Evolutionary conservation across 35 echinoderm and acorn worm genomes (phyloP).

Genomic region (Lytechinus variegatus): DNA sequence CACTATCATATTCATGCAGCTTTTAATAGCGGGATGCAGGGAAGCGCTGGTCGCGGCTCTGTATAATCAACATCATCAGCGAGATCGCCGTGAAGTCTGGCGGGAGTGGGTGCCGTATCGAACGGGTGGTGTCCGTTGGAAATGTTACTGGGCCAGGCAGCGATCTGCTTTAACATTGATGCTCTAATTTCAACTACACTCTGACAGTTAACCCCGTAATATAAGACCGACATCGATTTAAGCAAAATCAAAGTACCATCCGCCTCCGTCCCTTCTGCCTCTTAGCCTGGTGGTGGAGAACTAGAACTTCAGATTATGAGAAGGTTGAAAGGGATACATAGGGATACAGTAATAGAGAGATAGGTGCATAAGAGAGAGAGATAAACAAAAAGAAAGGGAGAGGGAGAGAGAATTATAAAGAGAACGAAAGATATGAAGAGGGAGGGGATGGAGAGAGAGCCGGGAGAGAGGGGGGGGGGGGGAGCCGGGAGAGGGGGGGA

Average conservation of each 20-base stretch:
- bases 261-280: background rate
- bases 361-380: too few species aligned
- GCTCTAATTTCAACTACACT: slow-evolving; percentile 32
- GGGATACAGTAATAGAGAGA: background rate
- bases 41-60: background rate
- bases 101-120: slow-evolving; percentile 2
- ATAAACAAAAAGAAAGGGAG: too few species aligned
- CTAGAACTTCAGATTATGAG: background rate
- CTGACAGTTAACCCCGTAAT: slow-evolving; percentile 54
- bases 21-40: background rate
- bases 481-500: background rate
- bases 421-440: background rate
- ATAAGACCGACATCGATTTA: background rate
- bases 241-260: slow-evolving; percentile 37
- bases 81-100: slow-evolving; percentile 24
- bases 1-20: background rate
- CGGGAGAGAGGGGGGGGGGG: background rate
- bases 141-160: slow-evolving; percentile 35
- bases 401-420: too few species aligned
- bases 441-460: background rate
- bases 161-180: slow-evolving; percentile 22
- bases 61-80: background rate
- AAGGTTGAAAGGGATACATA: background rate
- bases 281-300: background rate
- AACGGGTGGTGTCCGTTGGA: slow-evolving; percentile 33